A percentile compares a stretch with the other conserved stretches of the same genome.
Conservation (phyloP, 1,140 invertebrate genomes). For the Heterodera carotae region DNA sequence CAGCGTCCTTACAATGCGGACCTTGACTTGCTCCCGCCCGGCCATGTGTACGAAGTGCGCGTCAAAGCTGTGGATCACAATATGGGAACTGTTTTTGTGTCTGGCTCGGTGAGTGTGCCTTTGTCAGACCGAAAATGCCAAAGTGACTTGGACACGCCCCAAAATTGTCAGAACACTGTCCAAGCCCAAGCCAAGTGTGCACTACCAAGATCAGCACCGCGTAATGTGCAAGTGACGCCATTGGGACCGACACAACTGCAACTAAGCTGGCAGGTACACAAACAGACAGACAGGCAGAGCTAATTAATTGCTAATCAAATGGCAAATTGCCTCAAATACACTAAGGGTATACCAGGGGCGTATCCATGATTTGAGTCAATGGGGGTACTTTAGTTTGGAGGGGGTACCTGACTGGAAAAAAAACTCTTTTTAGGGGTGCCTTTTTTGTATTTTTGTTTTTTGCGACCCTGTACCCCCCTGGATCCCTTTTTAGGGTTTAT, state of each 20-base stretch:
- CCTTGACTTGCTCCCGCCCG: conserved; percentile 55
- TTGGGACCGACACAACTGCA: conserved; percentile 64
- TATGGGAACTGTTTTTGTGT: conserved; percentile 56
- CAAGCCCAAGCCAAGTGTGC: conserved; percentile 31
- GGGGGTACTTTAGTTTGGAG: no score
- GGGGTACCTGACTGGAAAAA: no score
- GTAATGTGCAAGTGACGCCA: conserved; percentile 56
- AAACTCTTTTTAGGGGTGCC: no score
- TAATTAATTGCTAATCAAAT: no score
- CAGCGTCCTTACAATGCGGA: conserved; percentile 63
- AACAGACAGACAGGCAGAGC: no score
- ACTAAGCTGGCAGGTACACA: conserved; percentile 51
- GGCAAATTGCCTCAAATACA: no score
- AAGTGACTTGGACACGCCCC: neutral
- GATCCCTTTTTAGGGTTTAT: conserved; percentile 48
- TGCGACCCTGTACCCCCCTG: neutral
- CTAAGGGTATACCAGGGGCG: no score
- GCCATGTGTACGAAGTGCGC: conserved; percentile 61
- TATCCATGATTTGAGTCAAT: no score
- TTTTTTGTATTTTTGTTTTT: no score
- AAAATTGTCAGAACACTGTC: conserved; percentile 18
- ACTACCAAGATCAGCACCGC: conserved; percentile 55
- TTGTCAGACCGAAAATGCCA: neutral
- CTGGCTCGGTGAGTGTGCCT: conserved; percentile 46
- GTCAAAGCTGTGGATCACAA: conserved; percentile 61